phyloP scores from a whole-genome alignment of 2,797 vertebrate species.

The Epinephelus malabaricus region DNA sequence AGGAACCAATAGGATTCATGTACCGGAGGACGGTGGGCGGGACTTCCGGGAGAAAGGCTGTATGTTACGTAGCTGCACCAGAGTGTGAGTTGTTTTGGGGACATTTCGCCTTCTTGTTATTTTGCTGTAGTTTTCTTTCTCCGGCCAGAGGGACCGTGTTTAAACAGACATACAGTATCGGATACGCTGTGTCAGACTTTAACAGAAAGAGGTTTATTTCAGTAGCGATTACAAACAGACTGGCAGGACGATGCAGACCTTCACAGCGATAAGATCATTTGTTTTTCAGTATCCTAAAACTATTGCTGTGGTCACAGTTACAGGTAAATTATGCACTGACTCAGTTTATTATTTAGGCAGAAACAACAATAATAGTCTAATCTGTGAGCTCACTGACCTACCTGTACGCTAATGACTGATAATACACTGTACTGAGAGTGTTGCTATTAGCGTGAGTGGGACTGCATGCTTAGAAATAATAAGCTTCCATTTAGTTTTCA shows the following conservation, averaged over 20 bases:
- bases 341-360: background rate
- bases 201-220: background rate
- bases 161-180: background rate
- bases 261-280: constrained; percentile 42
- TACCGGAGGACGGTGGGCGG: constrained; percentile 21
- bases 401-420: background rate
- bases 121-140: background rate
- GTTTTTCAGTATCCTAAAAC: constrained; percentile 56
- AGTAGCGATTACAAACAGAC: background rate
- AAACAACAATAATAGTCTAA: background rate
- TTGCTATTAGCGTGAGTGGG: background rate
- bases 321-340: constrained; percentile 54
- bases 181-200: background rate
- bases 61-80: background rate
- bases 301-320: constrained; percentile 50
- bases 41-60: constrained; percentile 41
- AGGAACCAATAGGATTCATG: constrained; percentile 47
- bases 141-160: background rate
- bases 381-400: background rate
- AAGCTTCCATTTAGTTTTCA: too few species aligned
- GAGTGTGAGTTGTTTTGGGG: background rate
- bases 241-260: constrained; percentile 30
- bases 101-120: background rate
- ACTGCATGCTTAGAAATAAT: background rate
- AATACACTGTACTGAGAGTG: background rate